Conservation (phyloP, 2,888 invertebrate genomes). For the Chalcis sispes region DNA sequence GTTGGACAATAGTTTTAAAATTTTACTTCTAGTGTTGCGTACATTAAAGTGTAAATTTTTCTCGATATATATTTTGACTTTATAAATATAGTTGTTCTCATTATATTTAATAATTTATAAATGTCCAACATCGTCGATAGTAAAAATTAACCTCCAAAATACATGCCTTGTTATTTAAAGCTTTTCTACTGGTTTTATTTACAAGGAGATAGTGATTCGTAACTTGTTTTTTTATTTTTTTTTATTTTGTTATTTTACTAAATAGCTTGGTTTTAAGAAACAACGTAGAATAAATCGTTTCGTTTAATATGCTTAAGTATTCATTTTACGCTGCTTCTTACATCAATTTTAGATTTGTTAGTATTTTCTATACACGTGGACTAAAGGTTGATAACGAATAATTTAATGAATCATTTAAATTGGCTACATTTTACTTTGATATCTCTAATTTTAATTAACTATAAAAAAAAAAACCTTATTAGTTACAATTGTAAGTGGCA, state of each 20-base stretch:
- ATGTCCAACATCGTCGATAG: constrained; percentile 13
- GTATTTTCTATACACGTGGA: not conserved
- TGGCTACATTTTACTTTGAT: not conserved
- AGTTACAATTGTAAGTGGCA: constrained; percentile 10
- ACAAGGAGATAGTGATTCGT: constrained; percentile 8
- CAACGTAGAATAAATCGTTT: constrained; percentile 1
- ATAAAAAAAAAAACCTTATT: not conserved
- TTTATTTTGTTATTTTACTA: constrained; percentile 10
- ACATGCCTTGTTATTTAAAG: constrained; percentile 41
- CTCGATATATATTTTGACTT: not conserved
- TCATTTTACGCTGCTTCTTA: constrained; percentile 13
- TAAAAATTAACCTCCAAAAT: constrained; percentile 22
- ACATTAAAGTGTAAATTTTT: not conserved
- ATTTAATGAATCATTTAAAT: not conserved
- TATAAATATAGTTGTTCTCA: not conserved
- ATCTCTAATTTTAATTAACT: not conserved
- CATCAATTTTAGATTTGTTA: constrained; percentile 6
- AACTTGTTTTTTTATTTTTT: no score
- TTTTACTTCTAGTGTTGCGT: not conserved
- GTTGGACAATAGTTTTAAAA: not conserved
- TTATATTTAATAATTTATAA: not conserved
- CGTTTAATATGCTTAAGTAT: not conserved
- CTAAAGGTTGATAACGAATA: not conserved
- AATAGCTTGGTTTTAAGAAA: constrained; percentile 3
- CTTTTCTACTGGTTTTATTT: constrained; percentile 28